Evolutionary conservation across 2,113 vertebrate species (phyloP), one percentile per base, ranked within the genome.

Genomic region (Taurulus bubalis): DNA sequence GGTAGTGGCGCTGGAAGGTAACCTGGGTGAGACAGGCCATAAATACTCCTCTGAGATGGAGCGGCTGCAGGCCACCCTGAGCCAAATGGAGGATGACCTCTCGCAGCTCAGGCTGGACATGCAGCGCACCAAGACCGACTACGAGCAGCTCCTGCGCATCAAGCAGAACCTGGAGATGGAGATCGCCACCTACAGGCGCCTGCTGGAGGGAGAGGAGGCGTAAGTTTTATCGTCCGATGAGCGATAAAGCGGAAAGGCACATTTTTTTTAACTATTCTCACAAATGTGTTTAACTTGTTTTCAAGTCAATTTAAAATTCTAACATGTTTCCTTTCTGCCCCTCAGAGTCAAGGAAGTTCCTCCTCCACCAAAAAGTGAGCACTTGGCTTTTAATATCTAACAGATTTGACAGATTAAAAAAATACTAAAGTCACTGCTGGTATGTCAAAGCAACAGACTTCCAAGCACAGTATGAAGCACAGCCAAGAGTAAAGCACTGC

Each of bases 131-230:
- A 94, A 95, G 80, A 94, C 92, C 8, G 95, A 96, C 85, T 96
- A 96, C 5, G 93, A 95, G 81, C 95, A 96, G 84, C 95, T 96
- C 22, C 94, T 96, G 58, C 94, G 94, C 82, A 93, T 95, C 89
- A 96, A 96, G 83, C 95, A 95, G 91, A 95, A 93, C 85, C 93
- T 96, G 88, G 95, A 96, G 80, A 92, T 95, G 91, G 95, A 96
- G 91, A 96, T 96, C 5, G 95, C 95, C 56, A 96, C 95, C 73
- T 96, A 96, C 84, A 94, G 95, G 86, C 92, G 95, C 51, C 92
- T 96, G 79, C 92, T 96, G 87, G 95, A 96, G 36, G 95, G 95
- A 73, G 95, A 96, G 85, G 95, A 96, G 24, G 67, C 67, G 95
- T 96, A 66, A 88, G 94, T 89, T 64, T 12, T 15, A 1, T 4